phyloP scores from a whole-genome alignment of 2,113 vertebrate genomes.

The Tonatia bakeri region DNA sequence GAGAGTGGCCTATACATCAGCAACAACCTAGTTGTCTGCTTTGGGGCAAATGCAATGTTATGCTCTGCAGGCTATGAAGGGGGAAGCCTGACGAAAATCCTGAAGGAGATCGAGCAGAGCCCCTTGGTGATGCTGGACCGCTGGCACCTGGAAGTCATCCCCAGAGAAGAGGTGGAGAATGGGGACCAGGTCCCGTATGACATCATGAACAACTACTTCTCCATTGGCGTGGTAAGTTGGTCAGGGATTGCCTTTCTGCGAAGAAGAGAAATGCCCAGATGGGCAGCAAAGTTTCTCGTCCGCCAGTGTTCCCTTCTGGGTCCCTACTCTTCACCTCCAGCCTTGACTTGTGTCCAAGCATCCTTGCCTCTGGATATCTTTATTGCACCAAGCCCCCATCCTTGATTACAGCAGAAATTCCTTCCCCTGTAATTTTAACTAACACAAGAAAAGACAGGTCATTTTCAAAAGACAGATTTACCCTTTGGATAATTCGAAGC shows the following conservation, averaged over 20 bases:
- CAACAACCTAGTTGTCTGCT: neutral
- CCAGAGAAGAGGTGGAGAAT: constrained; percentile 87
- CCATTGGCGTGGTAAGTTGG: constrained; percentile 93
- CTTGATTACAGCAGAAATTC: neutral
- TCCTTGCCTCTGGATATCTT: neutral
- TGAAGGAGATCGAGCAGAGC: constrained; percentile 86
- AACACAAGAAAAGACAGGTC: neutral
- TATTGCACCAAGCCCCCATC: rapidly evolving
- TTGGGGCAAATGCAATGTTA: neutral
- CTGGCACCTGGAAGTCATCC: constrained; percentile 92
- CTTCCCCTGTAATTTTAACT: neutral
- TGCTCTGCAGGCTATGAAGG: constrained; percentile 82
- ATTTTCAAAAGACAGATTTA: neutral
- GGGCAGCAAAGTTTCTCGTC: neutral
- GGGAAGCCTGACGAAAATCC: constrained; percentile 83
- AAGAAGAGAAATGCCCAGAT: neutral
- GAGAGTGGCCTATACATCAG: neutral
- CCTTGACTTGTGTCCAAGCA: neutral
- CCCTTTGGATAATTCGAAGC: neutral
- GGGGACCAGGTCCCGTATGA: constrained; percentile 92
- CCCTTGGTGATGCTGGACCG: constrained; percentile 89
- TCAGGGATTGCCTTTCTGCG: neutral
- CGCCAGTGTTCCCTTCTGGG: neutral
- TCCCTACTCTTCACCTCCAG: neutral
- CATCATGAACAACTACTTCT: constrained; percentile 98